phyloP scores from a whole-genome alignment of 1,140 invertebrate species.

The Phenacoccus solenopsis region DNA sequence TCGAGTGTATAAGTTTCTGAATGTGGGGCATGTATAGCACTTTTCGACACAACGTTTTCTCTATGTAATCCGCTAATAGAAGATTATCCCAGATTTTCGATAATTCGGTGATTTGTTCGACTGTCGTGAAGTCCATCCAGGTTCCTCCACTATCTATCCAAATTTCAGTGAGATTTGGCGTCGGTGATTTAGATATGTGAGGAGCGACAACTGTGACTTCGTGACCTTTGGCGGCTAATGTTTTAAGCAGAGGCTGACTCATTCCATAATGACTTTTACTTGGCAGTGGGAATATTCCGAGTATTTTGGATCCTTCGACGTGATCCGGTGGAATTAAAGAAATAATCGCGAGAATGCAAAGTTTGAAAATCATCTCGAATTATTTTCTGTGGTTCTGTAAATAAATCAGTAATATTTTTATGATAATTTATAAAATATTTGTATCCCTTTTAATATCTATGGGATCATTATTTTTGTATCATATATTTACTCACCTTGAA shows the following conservation, averaged over 20 bases:
- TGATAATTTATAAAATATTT: too few relatives aligned
- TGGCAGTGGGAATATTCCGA: neutral
- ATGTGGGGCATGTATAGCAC: constrained; percentile 4
- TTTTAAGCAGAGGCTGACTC: constrained; percentile 30
- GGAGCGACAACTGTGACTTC: constrained; percentile 30
- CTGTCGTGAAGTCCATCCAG: neutral
- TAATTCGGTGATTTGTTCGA: neutral
- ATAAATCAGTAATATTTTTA: too few relatives aligned
- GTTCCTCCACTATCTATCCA: neutral
- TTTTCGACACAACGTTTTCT: neutral
- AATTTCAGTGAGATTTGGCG: constrained; percentile 16
- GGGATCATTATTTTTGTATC: too few relatives aligned
- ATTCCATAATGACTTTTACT: constrained; percentile 31
- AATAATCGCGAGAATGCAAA: too few relatives aligned
- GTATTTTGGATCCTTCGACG: neutral
- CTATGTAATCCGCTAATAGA: neutral
- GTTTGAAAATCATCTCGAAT: too few relatives aligned
- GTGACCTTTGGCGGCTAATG: constrained; percentile 31
- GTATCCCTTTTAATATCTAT: too few relatives aligned
- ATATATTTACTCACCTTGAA: too few relatives aligned
- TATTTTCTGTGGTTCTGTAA: too few relatives aligned
- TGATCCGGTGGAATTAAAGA: too few relatives aligned
- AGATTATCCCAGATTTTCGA: constrained; percentile 13
- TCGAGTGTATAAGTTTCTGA: constrained; percentile 14
- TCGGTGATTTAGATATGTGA: constrained; percentile 25